A percentile compares a stretch with the other conserved stretches of the same genome.
phyloP scores from a whole-genome alignment of 1,140 invertebrate species.

The Zeugodacus cucurbitae region DNA sequence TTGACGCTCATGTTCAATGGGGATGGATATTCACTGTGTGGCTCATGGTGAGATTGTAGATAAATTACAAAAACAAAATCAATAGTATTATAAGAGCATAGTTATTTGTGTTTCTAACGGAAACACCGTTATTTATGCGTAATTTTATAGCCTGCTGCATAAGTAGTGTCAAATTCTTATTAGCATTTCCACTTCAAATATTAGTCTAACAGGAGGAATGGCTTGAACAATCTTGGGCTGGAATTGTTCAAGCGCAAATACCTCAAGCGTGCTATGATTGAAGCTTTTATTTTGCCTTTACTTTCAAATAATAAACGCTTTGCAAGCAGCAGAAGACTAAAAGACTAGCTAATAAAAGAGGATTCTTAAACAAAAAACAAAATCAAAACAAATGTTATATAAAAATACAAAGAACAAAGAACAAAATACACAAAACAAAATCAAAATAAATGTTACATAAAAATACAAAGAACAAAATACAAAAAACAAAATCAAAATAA shows the following conservation, averaged over 20 bases:
- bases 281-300: background rate
- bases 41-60: background rate
- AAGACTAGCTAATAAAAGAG: background rate
- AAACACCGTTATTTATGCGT: background rate
- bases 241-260: background rate
- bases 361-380: background rate
- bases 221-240: conserved; percentile 17
- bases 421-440: no score
- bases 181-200: background rate
- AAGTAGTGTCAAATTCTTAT: no score
- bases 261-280: background rate
- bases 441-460: no score
- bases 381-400: background rate
- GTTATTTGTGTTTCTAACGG: no score
- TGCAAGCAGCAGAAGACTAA: background rate
- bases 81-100: background rate
- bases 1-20: background rate
- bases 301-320: background rate
- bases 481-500: no score
- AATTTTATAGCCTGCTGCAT: no score
- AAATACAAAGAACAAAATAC: no score
- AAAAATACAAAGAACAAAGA: no score
- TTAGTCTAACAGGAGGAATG: background rate
- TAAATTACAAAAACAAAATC: background rate
- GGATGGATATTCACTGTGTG: background rate